Conservation (phyloP, 2,888 invertebrate species). For the Lasius fuliginosus region DNA sequence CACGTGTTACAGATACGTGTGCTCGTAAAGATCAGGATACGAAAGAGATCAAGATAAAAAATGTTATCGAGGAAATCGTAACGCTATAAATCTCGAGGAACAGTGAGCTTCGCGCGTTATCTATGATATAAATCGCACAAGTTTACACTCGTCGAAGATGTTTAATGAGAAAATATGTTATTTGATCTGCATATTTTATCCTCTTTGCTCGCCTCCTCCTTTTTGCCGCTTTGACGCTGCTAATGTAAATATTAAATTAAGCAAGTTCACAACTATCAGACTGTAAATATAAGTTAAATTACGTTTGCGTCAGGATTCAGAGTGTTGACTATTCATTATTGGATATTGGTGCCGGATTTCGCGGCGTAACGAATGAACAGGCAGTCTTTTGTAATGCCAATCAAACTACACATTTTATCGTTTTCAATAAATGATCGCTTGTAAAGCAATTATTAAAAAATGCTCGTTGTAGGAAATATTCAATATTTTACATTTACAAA, state of each 20-base stretch:
- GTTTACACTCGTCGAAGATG: background rate
- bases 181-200: background rate
- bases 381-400: conserved; percentile 9
- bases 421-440: background rate
- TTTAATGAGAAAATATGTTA: background rate
- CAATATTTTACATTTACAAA: background rate
- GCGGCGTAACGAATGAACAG: background rate
- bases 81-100: background rate
- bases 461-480: conserved; percentile 1
- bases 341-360: background rate
- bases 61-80: background rate
- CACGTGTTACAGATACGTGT: background rate
- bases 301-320: background rate
- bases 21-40: background rate
- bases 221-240: background rate
- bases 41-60: background rate
- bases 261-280: background rate
- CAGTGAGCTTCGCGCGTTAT: background rate
- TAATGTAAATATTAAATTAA: background rate
- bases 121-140: background rate
- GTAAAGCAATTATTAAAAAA: conserved; percentile 3
- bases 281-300: background rate
- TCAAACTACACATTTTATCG: conserved; percentile 17
- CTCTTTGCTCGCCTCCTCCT: background rate
- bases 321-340: conserved; percentile 4